phyloP scores from a whole-genome alignment of 2,113 vertebrate species.

The Megalops atlanticus region DNA sequence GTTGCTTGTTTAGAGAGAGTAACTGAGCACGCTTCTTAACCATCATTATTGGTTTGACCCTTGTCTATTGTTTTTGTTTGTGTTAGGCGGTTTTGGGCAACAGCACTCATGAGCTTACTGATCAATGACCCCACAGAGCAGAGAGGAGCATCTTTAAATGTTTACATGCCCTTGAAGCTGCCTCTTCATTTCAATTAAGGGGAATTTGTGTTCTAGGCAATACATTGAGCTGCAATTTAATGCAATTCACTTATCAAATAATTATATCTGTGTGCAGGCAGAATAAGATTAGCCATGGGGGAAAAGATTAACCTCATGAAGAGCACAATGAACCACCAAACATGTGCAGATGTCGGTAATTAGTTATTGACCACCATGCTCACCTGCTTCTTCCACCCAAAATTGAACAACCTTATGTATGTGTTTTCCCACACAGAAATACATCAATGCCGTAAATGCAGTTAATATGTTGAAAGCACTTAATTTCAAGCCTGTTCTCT shows the following conservation, averaged over 20 bases:
- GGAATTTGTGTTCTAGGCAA: slow-evolving; percentile 7
- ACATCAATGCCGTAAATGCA: background rate
- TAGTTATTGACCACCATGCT: slow-evolving; percentile 13
- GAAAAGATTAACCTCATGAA: background rate
- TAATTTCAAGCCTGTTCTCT: background rate
- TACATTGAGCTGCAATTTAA: slow-evolving; percentile 15
- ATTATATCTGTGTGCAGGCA: slow-evolving; percentile 3
- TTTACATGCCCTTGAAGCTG: background rate
- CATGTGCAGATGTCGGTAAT: slow-evolving; percentile 3
- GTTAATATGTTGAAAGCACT: background rate
- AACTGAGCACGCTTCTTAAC: background rate
- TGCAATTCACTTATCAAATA: slow-evolving; percentile 21
- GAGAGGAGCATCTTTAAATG: background rate
- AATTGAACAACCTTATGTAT: background rate
- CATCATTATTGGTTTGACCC: slow-evolving; percentile 5
- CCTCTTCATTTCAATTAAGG: slow-evolving; percentile 6
- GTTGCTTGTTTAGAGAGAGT: background rate
- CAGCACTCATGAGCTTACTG: background rate
- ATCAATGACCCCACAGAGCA: background rate
- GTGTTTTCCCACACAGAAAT: background rate
- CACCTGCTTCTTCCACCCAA: background rate
- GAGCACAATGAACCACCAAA: slow-evolving; percentile 15
- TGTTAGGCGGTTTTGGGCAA: background rate
- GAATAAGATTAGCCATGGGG: background rate
- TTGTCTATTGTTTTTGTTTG: background rate